Base-by-base conservation (phyloP, 2,797 vertebrate genomes). In the Cryptoprocta ferox region DNA sequence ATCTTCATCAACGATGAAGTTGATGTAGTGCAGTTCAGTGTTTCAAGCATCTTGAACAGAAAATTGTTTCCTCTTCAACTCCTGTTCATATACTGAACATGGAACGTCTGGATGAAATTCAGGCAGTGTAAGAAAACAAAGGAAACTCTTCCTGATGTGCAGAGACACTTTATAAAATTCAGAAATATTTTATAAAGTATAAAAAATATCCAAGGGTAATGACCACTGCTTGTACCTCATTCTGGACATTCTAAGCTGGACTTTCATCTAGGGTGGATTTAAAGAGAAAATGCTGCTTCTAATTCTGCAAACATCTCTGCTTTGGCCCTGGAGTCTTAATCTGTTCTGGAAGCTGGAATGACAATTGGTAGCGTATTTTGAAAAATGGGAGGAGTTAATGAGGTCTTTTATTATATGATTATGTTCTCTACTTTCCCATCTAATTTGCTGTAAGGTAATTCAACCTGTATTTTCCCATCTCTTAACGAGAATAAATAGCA, bases 381-480 rank as follows among this genome's bases (percentile, higher is more conserved):
- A 80, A 71, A 81, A 94, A 79, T 42, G 32, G 80, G 66, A 85
- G 50, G 89, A 50, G 80, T 73, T 93, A 56, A 82, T 85, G 94
- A 70, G 56, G 48, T 88, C 68, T 97, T 94, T 85, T 70, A 75
- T 68, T 70, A 59, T 65, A 68, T 32, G 78, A 91, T 93, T 75
- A 94, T 91, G 4, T 19, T 89, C 66, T 89, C 83, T 19, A 19
- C 83, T 78, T 91, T 87, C 70, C 71, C 45, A 15, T 80, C 45
- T 88, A 73, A 97, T 97, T 93, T 97, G 63, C 89, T 26, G 12
- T 26, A 48, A 87, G 61, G 71, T 79, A 90, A 82, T 94, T 95
- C 79, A 88, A 71, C 75, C 85, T 89, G 78, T 35, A 39, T 84
- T 94, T 71, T 45, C 19, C 35, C 4, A 0, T 73, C 39, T 95